Evolutionary conservation across 2,797 vertebrate genomes (phyloP), one percentile per base, ranked within the genome.

Genomic region (Eupleurogrammus muticus): DNA sequence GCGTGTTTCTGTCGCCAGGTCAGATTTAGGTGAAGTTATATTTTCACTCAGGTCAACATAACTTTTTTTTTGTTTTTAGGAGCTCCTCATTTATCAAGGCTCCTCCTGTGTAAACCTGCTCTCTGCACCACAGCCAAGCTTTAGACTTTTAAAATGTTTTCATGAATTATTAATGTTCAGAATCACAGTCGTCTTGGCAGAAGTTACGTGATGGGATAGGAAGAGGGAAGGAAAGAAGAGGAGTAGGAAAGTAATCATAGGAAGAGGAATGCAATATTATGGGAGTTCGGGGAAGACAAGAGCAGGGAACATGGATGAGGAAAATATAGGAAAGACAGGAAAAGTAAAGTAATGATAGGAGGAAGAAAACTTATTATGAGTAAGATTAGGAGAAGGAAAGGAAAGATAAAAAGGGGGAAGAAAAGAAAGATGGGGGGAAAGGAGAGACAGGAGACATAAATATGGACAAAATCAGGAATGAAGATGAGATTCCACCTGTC

Each of bases 401-500:
- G 21, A 32, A 38, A n/a, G 13, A 32, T 48, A 24, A 23, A 9
- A 10, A 28, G 38, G 40, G 44, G 8, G 6, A 57, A 19, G 12
- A 2, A 55, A 44, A 56, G 21, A 23, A 40, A 9, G 48, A 52
- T 12, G 9, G 57, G 46, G 21, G 19, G 14, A 28, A 51, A 72
- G 44, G 5, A 36, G 13, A 17, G 35, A 46, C 9, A 50, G 48
- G 2, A 70, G 40, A 55, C 17, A 11, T 44, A 17, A 6, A 66
- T 47, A 73, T 66, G 46, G 56, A 82, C 58, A 13, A 62, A 34
- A 71, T 67, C 62, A 70, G 49, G 55, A 1, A 1, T 7, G 53
- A 23, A 40, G 61, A 70, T 34, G 80, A 57, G 60, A 51, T 42
- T 52, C 66, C 70, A 94, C 91, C 92, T 91, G 84, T 90, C 82